Base-by-base conservation (phyloP, 2,888 invertebrate species). In the Achlya flavicornis region DNA sequence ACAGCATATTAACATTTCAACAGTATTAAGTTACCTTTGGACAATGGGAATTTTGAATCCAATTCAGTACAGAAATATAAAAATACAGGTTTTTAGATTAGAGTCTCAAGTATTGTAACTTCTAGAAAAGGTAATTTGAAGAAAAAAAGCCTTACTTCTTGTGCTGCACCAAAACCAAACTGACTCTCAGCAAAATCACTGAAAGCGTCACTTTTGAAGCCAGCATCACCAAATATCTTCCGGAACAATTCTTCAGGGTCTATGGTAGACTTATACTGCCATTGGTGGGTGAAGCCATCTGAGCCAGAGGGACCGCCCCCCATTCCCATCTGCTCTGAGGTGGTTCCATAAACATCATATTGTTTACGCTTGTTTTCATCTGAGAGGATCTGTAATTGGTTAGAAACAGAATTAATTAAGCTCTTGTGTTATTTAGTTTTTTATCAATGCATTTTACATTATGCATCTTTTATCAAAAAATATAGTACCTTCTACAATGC, bases 191-290 rank as follows among this genome's bases (percentile, higher is more conserved):
- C 96, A 94, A 97, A 98, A 81, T 98, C 98, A 69, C 96, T 96
- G 81, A 96, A 97, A 38, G 95, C 92, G 41, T 89, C 88, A 72
- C 94, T 94, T 63, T 95, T 95, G 80, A 97, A 97, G 43, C 96
- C 96, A 38, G 95, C 96, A 75, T 97, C 96, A n/a, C 97, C 97
- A 88, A 99, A 99, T 80, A 99, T 99, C 90, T 97, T 98, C 63
- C 99, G 95, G 91, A 99, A 99, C 53, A 99, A 88, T 87, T 99
- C 99, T 83, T 99, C 99, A 0, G 99, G 99, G 88, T 99, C 98
- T 74, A 99, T 96, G 10, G 96, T 96, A 0, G 98, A 97, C 71
- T 97, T 97, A 84, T 97, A 98, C 77, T 97, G 96, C 97, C 98
- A 98, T 74, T 95, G 95, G 77, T 97, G 96, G 58, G 95, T 94